phyloP scores from a whole-genome alignment of 64 coral and sea anemone genomes.

The Hydrozoanthus tunicans region DNA sequence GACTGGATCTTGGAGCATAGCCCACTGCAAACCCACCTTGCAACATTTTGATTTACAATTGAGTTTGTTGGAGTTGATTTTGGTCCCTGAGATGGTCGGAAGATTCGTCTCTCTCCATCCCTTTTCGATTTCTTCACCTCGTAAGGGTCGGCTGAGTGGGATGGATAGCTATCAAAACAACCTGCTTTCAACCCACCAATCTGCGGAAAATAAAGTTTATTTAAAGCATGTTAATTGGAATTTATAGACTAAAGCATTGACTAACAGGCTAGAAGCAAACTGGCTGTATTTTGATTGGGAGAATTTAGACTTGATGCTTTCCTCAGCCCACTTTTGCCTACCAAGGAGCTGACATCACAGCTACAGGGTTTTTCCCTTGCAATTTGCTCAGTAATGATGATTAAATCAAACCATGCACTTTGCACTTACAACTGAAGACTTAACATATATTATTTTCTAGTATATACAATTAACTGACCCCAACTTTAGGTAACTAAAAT shows the following conservation, averaged over 20 bases:
- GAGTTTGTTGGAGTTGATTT: conserved; percentile 93
- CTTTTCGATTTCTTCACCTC: conserved; percentile 69
- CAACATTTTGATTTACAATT: conserved; percentile 88
- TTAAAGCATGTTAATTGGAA: not conserved
- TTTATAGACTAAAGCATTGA: not conserved
- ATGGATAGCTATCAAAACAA: conserved; percentile 86
- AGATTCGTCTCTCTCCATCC: conserved; percentile 68
- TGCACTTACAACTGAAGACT: no score
- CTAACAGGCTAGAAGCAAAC: not conserved
- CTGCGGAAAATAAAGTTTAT: conserved; percentile 22
- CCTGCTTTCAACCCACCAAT: conserved; percentile 96
- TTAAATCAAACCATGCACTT: no score
- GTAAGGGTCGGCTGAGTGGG: conserved; percentile 91
- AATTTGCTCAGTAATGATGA: no score
- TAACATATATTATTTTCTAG: no score
- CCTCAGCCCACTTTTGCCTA: no score
- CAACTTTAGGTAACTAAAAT: no score
- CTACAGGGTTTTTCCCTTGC: no score
- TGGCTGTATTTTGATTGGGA: not conserved
- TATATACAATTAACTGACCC: no score
- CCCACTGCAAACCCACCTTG: conserved; percentile 35
- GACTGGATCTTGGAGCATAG: no score
- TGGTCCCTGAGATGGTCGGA: conserved; percentile 92
- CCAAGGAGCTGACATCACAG: no score
- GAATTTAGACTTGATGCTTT: not conserved